Conservation (phyloP, 2,113 vertebrate species). For the Sminthopsis crassicaudata region DNA sequence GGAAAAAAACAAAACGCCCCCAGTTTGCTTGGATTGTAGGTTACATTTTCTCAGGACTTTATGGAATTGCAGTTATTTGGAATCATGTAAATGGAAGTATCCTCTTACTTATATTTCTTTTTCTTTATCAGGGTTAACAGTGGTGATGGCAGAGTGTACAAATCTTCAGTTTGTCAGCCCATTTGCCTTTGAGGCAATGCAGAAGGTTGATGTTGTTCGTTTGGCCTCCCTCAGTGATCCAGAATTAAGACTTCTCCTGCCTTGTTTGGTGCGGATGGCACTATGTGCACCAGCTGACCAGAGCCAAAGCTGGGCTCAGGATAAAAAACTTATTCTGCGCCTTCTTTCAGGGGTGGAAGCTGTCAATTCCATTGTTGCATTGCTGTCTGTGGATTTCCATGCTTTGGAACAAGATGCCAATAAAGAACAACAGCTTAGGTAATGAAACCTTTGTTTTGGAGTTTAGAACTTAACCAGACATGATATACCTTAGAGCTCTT, state of each 20-base stretch:
- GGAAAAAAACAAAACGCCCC: slow-evolving; percentile 7
- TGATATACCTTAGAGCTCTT: slow-evolving; percentile 22
- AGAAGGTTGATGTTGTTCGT: slow-evolving; percentile 95
- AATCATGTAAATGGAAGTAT: background rate
- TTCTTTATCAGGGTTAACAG: slow-evolving; percentile 49
- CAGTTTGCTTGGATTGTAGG: background rate
- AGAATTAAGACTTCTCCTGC: slow-evolving; percentile 94
- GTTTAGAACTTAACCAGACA: slow-evolving; percentile 16
- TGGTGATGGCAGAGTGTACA: slow-evolving; percentile 89
- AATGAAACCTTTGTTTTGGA: slow-evolving; percentile 2
- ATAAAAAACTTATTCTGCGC: slow-evolving; percentile 97
- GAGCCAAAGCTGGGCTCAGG: slow-evolving; percentile 97
- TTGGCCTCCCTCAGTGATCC: slow-evolving; percentile 95
- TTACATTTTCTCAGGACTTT: slow-evolving; percentile 30
- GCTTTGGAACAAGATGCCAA: slow-evolving; percentile 97
- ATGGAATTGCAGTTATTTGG: background rate
- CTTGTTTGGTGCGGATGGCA: slow-evolving; percentile 98
- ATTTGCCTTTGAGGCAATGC: slow-evolving; percentile 98
- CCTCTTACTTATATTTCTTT: background rate
- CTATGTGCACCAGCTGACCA: slow-evolving; percentile 98
- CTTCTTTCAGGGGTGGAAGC: slow-evolving; percentile 98
- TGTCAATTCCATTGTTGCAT: slow-evolving; percentile 96
- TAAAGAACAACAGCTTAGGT: slow-evolving; percentile 98
- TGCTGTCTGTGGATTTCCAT: slow-evolving; percentile 98
- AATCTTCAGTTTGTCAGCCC: slow-evolving; percentile 95